A percentile compares a stretch with the other conserved stretches of the same genome.
phyloP scores from a whole-genome alignment of 2,113 vertebrate species.

The Tachysurus vachellii region DNA sequence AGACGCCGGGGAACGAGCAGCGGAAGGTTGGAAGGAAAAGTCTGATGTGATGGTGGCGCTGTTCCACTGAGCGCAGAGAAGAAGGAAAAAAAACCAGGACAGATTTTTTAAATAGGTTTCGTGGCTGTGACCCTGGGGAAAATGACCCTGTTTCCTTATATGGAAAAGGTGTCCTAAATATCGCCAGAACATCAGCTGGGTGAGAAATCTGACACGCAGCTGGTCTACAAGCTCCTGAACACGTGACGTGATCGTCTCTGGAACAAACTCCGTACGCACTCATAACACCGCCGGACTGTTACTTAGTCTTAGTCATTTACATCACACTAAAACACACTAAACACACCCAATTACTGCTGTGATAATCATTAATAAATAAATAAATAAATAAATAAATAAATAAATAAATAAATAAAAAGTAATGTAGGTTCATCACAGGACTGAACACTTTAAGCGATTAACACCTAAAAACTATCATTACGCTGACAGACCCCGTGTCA shows the following conservation, averaged over 20 bases:
- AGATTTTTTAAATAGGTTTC: constrained; percentile 54
- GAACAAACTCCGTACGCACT: too few species aligned
- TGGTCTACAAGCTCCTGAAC: constrained; percentile 20
- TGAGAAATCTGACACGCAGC: constrained; percentile 37
- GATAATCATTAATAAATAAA: too few species aligned
- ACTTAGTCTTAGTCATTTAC: too few species aligned
- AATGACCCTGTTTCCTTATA: constrained; percentile 56
- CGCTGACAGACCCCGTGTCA: not conserved
- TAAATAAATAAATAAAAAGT: too few species aligned
- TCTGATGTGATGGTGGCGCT: constrained; percentile 21
- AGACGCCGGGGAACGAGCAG: not conserved
- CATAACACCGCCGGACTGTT: too few species aligned
- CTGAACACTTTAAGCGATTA: not conserved
- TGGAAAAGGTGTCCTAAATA: constrained; percentile 55
- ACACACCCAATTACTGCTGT: not conserved
- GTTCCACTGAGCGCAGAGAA: constrained; percentile 7
- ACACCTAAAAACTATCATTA: not conserved
- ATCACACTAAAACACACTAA: too few species aligned
- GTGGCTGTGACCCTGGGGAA: constrained; percentile 52
- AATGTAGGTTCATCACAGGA: too few species aligned
- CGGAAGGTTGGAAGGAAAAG: not conserved
- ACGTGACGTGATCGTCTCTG: not conserved
- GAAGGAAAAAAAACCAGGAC: constrained; percentile 41
- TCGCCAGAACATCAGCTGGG: constrained; percentile 33
- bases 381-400: too few species aligned